These are phyloP conservation scores for Promerops cafer DNA, from an alignment of 2,113 vertebrate genomes.

Conservation along the genomic window DNA sequence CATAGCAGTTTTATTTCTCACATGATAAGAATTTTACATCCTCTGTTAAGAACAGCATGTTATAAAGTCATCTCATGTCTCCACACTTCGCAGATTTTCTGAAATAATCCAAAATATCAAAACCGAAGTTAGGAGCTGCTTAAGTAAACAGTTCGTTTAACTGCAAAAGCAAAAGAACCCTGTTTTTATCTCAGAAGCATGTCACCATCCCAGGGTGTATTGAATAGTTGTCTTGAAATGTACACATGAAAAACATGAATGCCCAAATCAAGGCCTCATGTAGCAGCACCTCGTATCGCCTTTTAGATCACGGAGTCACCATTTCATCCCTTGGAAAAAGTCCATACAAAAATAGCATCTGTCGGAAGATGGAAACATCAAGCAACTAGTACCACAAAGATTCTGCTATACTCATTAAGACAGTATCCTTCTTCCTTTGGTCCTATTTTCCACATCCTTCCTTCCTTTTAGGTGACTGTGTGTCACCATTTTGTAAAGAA, in stretches of 20 bases:
- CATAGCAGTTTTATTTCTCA: neutral
- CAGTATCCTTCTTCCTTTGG: constrained; percentile 9
- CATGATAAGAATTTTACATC: neutral
- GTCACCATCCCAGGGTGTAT: neutral
- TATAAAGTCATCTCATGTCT: neutral
- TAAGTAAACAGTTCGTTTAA: neutral
- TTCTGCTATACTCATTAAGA: neutral
- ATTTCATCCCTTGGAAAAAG: neutral
- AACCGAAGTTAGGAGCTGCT: neutral
- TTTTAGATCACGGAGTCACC: neutral
- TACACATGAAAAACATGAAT: neutral
- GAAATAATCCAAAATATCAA: neutral
- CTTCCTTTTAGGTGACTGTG: constrained; percentile 3
- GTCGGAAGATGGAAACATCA: neutral
- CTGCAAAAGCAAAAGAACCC: neutral
- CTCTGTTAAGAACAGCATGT: neutral
- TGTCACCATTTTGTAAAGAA: constrained; percentile 8
- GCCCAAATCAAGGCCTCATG: neutral
- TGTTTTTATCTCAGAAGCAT: neutral
- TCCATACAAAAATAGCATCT: neutral
- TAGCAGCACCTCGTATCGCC: neutral
- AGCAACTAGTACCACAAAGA: neutral
- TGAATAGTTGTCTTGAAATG: neutral
- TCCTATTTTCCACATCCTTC: constrained; percentile 53
- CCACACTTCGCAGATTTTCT: neutral